phyloP scores from a whole-genome alignment of 2,888 invertebrate genomes.

The Pinctada fucata region DNA sequence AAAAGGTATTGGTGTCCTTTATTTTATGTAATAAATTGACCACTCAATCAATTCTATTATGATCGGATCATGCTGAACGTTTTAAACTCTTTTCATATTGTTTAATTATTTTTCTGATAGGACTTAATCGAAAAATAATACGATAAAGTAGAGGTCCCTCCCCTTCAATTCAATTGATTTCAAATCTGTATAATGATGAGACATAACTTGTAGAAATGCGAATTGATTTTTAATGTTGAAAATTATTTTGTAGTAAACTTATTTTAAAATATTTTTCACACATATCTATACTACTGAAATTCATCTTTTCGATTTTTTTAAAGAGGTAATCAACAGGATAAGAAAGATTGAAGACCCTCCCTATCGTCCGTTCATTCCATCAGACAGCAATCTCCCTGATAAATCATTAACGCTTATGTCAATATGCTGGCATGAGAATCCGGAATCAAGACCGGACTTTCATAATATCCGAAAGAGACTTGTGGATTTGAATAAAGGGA shows the following conservation, averaged over 20 bases:
- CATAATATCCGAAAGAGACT: conserved; percentile 60
- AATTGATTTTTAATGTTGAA: background rate
- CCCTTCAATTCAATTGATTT: too few species aligned
- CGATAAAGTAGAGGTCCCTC: too few species aligned
- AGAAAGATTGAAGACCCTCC: conserved; percentile 57
- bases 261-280: background rate
- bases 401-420: conserved; percentile 63
- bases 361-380: conserved; percentile 61
- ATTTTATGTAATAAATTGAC: too few species aligned
- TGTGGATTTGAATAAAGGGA: conserved; percentile 60
- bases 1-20: conserved; percentile 51
- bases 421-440: conserved; percentile 68
- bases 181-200: too few species aligned
- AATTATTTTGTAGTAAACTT: background rate
- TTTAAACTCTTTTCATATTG: too few species aligned
- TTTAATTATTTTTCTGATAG: too few species aligned
- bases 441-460: conserved; percentile 67
- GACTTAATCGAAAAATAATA: too few species aligned
- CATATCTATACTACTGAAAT: too few species aligned
- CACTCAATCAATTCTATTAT: too few species aligned
- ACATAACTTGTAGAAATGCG: too few species aligned
- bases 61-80: too few species aligned
- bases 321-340: conserved; percentile 65
- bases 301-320: too few species aligned
- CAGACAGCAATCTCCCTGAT: conserved; percentile 53